phyloP scores from a whole-genome alignment of 92 coral and sea anemone species.

The Scolanthus callimorphus region DNA sequence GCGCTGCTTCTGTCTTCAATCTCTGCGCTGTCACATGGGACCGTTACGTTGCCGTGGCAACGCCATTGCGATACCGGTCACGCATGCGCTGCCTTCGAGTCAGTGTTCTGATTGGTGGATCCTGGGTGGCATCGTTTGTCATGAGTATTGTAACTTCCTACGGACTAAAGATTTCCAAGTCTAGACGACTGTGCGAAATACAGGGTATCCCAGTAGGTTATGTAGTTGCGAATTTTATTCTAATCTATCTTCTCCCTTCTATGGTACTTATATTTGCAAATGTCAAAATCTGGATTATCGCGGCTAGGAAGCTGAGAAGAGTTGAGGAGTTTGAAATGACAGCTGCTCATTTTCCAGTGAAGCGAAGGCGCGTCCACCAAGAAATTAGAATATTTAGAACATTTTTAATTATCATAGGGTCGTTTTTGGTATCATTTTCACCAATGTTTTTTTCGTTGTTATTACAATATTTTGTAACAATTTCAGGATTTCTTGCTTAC shows the following conservation, averaged over 20 bases:
- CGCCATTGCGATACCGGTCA: background rate
- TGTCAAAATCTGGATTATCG: background rate
- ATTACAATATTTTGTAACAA: background rate
- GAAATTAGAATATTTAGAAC: background rate
- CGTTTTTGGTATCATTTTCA: background rate
- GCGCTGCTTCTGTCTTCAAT: background rate
- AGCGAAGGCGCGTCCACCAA: background rate
- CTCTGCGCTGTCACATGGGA: background rate
- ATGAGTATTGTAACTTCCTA: background rate
- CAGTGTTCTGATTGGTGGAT: background rate
- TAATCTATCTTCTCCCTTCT: background rate
- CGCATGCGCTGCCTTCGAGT: background rate
- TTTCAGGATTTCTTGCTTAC: background rate
- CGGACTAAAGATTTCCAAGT: background rate
- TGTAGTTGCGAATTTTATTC: background rate
- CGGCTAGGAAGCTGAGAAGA: background rate
- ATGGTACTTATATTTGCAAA: background rate
- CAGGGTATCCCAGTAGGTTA: background rate
- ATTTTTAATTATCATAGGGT: background rate
- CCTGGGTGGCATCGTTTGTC: background rate
- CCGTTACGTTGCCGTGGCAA: background rate
- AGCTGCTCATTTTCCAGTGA: background rate
- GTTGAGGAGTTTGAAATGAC: background rate
- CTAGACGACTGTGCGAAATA: background rate
- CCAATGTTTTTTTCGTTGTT: background rate